Evolutionary conservation across 2,113 vertebrate genomes (phyloP).

Genomic region (Furnarius figulus): DNA sequence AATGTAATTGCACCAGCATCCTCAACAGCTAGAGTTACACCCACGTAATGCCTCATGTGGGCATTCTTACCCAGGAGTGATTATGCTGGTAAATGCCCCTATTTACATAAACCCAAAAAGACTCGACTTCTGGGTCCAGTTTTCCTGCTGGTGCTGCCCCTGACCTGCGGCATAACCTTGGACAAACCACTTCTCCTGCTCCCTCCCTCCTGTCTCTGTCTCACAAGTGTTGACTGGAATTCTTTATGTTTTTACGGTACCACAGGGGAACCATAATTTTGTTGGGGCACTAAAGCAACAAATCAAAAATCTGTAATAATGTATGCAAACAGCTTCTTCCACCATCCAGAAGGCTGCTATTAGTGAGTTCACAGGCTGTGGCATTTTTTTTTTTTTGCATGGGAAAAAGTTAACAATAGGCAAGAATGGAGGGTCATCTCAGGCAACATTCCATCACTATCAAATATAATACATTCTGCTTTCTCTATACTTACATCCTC

Average conservation of each 20-base stretch:
- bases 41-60: not conserved
- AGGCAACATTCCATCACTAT: constrained; percentile 44
- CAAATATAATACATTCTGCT: constrained; percentile 29
- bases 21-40: not conserved
- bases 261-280: not conserved
- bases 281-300: not conserved
- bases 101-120: not conserved
- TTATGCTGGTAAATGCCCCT: not conserved
- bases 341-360: not conserved
- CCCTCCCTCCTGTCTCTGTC: not conserved
- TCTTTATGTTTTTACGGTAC: not conserved
- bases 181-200: not conserved
- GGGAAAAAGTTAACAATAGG: constrained; percentile 39
- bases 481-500: constrained; percentile 16
- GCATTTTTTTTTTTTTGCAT: not conserved
- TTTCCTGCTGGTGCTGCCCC: not conserved
- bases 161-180: not conserved
- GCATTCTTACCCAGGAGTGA: not conserved
- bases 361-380: not conserved
- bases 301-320: not conserved
- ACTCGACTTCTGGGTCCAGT: not conserved
- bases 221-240: not conserved
- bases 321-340: not conserved
- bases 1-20: not conserved
- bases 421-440: constrained; percentile 29